These are phyloP conservation scores for Aradophagus sp. DNA, from an alignment of 1,140 invertebrate genomes.

Conservation along the genomic window DNA sequence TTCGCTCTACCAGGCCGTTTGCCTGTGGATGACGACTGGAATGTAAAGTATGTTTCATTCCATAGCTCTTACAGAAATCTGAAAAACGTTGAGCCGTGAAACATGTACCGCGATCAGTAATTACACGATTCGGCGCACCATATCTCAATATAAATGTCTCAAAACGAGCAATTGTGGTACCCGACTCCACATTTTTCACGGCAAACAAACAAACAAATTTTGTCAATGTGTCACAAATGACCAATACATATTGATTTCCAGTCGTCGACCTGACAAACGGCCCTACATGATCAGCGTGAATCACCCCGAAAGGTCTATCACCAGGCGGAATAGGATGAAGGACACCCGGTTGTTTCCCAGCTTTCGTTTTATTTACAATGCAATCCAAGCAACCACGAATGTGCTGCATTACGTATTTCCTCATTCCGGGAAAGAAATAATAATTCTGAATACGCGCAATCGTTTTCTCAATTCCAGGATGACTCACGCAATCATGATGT, in stretches of 20 bases:
- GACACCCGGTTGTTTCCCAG: conserved; percentile 1
- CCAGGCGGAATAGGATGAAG: conserved; percentile 9
- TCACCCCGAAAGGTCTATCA: conserved; percentile 5
- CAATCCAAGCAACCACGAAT: conserved; percentile 10
- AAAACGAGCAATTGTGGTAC: no score
- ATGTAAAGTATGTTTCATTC: conserved; percentile 48
- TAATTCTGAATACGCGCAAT: background rate
- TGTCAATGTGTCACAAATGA: no score
- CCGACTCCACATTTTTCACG: no score
- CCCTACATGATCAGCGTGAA: background rate
- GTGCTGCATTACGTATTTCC: conserved; percentile 1
- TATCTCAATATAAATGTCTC: no score
- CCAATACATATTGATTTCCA: background rate
- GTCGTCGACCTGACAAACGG: background rate
- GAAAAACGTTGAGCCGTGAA: no score
- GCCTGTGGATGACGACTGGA: conserved; percentile 58
- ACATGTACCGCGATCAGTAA: no score
- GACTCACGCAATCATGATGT: conserved; percentile 14
- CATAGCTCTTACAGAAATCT: conserved; percentile 35
- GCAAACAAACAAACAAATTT: no score
- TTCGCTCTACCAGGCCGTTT: conserved; percentile 54
- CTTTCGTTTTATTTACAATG: conserved; percentile 3
- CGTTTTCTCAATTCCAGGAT: conserved; percentile 15
- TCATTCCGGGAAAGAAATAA: conserved; percentile 12
- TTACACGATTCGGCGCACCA: no score